Conservation (phyloP, 2,888 invertebrate species). For the Dolichomitus sp. region DNA sequence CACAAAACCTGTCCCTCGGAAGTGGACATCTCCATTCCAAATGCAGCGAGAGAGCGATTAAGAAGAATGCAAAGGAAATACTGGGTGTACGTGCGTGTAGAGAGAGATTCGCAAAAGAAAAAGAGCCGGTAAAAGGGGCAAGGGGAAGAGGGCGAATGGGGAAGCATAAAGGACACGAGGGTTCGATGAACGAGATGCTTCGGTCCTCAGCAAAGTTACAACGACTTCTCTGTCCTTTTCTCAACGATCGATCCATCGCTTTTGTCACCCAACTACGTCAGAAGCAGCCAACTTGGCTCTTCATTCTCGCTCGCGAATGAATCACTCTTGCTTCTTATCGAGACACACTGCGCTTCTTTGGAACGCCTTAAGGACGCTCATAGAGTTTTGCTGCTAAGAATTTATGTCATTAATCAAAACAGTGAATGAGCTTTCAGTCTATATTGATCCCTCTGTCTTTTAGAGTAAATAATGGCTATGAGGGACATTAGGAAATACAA, state of each 20-base stretch:
- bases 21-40: slow-evolving; percentile 54
- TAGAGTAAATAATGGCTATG: neutral
- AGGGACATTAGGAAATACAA: neutral
- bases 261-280: slow-evolving; percentile 22
- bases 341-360: slow-evolving; percentile 11
- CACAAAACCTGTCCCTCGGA: slow-evolving; percentile 54
- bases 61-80: slow-evolving; percentile 43
- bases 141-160: slow-evolving; percentile 19
- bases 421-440: neutral
- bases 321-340: slow-evolving; percentile 46
- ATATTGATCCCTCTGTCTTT: neutral
- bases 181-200: slow-evolving; percentile 43
- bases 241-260: slow-evolving; percentile 43
- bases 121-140: slow-evolving; percentile 24
- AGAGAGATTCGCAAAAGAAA: slow-evolving; percentile 31
- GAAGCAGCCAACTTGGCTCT: slow-evolving; percentile 21
- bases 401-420: neutral
- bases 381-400: neutral
- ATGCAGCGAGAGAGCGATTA: slow-evolving; percentile 29
- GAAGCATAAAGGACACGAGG: slow-evolving; percentile 34
- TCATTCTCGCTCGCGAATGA: slow-evolving; percentile 29
- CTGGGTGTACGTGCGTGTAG: slow-evolving; percentile 22
- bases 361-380: neutral
- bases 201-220: neutral
- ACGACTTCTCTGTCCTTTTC: slow-evolving; percentile 4